phyloP scores from a whole-genome alignment of 2,888 invertebrate species.

The Rhorus exstirpatorius region DNA sequence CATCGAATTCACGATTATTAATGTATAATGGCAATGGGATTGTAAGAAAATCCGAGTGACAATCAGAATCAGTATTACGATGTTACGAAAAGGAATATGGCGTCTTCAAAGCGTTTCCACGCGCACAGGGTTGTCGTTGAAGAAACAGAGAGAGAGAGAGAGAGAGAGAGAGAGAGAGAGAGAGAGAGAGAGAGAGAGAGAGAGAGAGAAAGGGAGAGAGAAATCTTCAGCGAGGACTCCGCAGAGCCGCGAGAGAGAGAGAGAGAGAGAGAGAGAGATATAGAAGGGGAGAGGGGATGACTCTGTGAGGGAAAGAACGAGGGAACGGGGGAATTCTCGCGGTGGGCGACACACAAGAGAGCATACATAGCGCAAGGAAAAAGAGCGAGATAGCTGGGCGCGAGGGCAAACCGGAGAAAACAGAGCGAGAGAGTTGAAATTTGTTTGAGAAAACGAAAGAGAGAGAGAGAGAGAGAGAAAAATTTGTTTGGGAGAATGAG shows the following conservation, averaged over 20 bases:
- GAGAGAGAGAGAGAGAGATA: constrained; percentile 63
- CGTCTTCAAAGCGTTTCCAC: constrained; percentile 6
- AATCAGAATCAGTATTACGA: too few species aligned
- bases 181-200: constrained; percentile 34
- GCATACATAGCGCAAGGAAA: constrained; percentile 28
- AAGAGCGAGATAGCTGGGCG: constrained; percentile 29
- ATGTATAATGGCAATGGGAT: neutral
- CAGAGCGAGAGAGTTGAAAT: constrained; percentile 31
- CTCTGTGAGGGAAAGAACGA: constrained; percentile 35
- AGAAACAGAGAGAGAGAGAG: constrained; percentile 33
- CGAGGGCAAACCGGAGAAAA: constrained; percentile 36
- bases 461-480: neutral
- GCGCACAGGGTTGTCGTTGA: constrained; percentile 52
- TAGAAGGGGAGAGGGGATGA: constrained; percentile 63
- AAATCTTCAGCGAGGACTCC: constrained; percentile 45
- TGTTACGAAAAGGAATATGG: too few species aligned
- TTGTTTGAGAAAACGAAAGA: neutral
- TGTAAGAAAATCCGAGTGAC: constrained; percentile 7
- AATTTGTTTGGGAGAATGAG: neutral
- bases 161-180: neutral
- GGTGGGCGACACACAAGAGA: constrained; percentile 41
- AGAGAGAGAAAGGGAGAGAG: constrained; percentile 28
- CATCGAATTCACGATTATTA: neutral
- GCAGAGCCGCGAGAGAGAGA: constrained; percentile 26
- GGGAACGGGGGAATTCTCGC: constrained; percentile 30